Conservation (phyloP, 2,888 invertebrate species). For the Lapara coniferarum region DNA sequence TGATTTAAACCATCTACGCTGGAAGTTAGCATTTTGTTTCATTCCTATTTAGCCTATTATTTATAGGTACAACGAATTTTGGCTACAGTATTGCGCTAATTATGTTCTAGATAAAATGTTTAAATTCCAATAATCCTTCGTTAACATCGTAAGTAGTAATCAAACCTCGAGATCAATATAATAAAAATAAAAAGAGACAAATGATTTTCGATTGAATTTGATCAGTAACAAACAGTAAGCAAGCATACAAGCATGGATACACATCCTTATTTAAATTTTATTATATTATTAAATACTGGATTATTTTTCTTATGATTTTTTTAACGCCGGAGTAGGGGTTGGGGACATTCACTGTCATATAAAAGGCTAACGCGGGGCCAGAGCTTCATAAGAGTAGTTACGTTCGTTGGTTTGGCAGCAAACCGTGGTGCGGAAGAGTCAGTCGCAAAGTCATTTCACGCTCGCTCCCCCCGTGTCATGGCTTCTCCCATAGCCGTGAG, state of each 20-base stretch:
- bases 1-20: too few relatives aligned
- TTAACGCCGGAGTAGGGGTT: slow-evolving; percentile 65
- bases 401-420: slow-evolving; percentile 51
- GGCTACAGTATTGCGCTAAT: not conserved
- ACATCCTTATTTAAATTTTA: not conserved
- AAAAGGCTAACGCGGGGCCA: slow-evolving; percentile 59
- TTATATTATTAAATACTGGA: slow-evolving; percentile 39
- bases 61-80: too few relatives aligned
- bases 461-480: slow-evolving; percentile 63
- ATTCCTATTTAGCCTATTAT: too few relatives aligned
- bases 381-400: slow-evolving; percentile 57
- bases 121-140: not conserved
- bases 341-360: slow-evolving; percentile 75
- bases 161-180: slow-evolving; percentile 4
- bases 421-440: slow-evolving; percentile 50
- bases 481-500: slow-evolving; percentile 73
- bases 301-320: slow-evolving; percentile 50
- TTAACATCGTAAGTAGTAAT: not conserved
- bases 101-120: not conserved
- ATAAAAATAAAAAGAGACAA: slow-evolving; percentile 10
- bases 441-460: slow-evolving; percentile 45
- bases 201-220: slow-evolving; percentile 3
- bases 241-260: not conserved
- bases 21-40: too few relatives aligned
- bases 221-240: slow-evolving; percentile 1